These are phyloP conservation scores for Unio delphinus DNA, from an alignment of 2,888 invertebrate genomes.

Conservation along the genomic window DNA sequence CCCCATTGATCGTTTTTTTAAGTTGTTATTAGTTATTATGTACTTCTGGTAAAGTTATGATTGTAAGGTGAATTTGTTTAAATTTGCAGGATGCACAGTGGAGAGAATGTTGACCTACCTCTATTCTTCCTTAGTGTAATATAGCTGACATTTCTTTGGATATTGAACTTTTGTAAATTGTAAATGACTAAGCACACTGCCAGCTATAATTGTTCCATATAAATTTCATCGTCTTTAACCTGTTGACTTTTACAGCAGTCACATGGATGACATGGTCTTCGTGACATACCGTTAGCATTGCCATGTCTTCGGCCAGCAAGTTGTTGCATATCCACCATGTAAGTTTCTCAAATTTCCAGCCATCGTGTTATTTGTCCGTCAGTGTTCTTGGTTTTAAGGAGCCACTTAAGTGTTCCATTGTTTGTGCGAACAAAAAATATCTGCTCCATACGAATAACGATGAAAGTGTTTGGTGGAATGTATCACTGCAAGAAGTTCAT, in stretches of 20 bases:
- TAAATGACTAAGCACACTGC: no score
- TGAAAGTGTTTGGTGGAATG: conserved; percentile 24
- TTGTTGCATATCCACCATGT: conserved; percentile 12
- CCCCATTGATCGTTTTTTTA: no score
- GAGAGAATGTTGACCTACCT: no score
- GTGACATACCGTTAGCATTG: conserved; percentile 10
- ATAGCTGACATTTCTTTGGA: no score
- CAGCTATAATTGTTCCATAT: no score
- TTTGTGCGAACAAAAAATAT: conserved; percentile 17
- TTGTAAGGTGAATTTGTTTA: no score
- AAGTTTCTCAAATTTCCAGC: conserved; percentile 22
- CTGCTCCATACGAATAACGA: conserved; percentile 27
- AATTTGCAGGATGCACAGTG: no score
- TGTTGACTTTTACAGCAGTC: conserved; percentile 7
- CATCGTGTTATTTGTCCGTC: conserved; percentile 28
- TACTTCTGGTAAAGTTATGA: no score
- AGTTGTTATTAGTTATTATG: no score
- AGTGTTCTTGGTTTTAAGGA: conserved; percentile 20
- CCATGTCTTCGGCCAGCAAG: conserved; percentile 11
- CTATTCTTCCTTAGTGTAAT: no score
- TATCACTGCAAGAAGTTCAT: conserved; percentile 31
- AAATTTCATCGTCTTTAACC: not conserved
- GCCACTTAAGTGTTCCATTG: conserved; percentile 30
- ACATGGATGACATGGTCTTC: conserved; percentile 13
- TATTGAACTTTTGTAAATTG: no score